Evolutionary conservation across 2,888 invertebrate genomes (phyloP), one percentile per base, ranked within the genome.

Genomic region (Euspilapteryx auroguttella): DNA sequence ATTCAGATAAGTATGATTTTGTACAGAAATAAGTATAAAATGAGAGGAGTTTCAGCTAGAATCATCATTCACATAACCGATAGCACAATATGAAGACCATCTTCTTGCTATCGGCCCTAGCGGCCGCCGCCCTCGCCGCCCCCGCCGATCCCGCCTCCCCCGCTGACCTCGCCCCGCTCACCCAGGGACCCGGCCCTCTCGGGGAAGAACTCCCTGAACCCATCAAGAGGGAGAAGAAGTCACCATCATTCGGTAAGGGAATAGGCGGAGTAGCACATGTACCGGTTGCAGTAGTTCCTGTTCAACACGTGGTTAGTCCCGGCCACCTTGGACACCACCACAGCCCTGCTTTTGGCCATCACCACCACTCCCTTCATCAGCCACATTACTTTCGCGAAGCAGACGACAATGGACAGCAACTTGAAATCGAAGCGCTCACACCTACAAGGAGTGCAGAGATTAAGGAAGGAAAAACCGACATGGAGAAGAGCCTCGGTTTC

Each of bases 71-170:
- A 23, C 22, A 28, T 12, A 8, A 22, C 10, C 28, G 13, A n/a
- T 12, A 38, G 37, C 46, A 41, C 49, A 64, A 52, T 38, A 73
- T 71, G 71, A 66, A 65, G 65, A 58, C 54, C 41, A 38, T 64
- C 39, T 42, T 64, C 39, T 53, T 62, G 44, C 41, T 73, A 34
- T 53, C 51, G 39, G 54, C 58, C 42, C 37, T 68, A 42, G 56
- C 44, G 33, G 40, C 53, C 21, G 39, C 56, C 29, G 54, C 53
- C 41, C 34, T 52, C 25, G 58, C 68, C 32, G 62, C 63, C 17
- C 71, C 73, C 12, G 38, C 62, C 7, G 36, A 37, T 9, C 41
- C 42, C n/a, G n/a, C n/a, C n/a, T n/a, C n/a, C n/a, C n/a, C 2
- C 53, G 47, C n/a, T n/a, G n/a, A n/a, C 15, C 6, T 10, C 6